These are phyloP conservation scores for Sebastes cheni DNA, from an alignment of 2,797 vertebrate genomes.

Conservation along the genomic window DNA sequence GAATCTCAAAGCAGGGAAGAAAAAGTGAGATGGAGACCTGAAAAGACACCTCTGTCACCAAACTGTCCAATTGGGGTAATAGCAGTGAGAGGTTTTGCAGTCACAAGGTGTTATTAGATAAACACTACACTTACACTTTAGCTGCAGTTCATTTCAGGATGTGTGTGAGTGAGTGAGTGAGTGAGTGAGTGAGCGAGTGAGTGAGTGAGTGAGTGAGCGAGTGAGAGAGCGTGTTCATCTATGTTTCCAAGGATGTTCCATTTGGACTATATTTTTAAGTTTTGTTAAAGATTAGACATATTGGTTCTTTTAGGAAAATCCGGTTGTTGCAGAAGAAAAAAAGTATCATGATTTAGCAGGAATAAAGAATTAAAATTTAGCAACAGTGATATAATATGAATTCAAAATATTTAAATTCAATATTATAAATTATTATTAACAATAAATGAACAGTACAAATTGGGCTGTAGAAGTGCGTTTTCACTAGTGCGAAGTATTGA, in stretches of 20 bases:
- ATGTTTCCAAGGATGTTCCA: neutral
- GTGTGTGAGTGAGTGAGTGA: neutral
- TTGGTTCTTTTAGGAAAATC: neutral
- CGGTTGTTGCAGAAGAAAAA: neutral
- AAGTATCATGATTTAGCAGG: neutral
- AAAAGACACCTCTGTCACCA: constrained; percentile 23
- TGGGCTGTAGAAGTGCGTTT: neutral
- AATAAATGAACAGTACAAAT: neutral
- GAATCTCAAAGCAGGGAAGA: neutral
- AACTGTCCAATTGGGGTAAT: constrained; percentile 19
- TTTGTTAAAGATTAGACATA: neutral
- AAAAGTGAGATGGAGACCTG: constrained; percentile 8
- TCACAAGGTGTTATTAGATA: constrained; percentile 33
- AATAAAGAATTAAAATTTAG: neutral
- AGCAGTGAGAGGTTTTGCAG: constrained; percentile 16
- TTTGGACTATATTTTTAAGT: neutral
- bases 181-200: neutral
- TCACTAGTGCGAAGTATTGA: neutral
- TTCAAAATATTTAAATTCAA: neutral
- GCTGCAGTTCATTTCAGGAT: constrained; percentile 32
- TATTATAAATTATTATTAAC: neutral
- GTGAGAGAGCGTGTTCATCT: neutral
- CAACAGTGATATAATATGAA: neutral
- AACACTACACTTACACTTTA: constrained; percentile 21
- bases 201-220: neutral